Evolutionary conservation across 2,113 vertebrate genomes (phyloP).

Genomic region (Brienomyrus brachyistius): DNA sequence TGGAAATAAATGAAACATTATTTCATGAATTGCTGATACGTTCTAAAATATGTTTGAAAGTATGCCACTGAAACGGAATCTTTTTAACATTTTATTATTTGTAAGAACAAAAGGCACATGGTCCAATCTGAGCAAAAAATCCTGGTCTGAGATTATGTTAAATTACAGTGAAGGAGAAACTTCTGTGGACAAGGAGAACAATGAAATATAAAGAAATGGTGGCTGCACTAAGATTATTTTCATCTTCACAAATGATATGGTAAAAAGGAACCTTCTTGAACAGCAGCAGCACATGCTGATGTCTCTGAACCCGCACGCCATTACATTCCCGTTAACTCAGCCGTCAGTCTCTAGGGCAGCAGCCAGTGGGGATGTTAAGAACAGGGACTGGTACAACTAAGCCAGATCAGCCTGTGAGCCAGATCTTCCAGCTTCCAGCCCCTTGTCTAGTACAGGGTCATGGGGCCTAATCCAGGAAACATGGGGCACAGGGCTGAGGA

Average conservation of each 20-base stretch:
- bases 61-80: neutral
- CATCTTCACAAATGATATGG: neutral
- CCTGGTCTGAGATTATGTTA: neutral
- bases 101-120: neutral
- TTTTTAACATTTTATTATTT: neutral
- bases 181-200: neutral
- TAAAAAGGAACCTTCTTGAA: neutral
- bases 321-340: neutral
- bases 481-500: neutral
- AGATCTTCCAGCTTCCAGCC: neutral
- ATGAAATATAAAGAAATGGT: neutral
- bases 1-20: neutral
- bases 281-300: neutral
- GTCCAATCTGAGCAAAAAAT: neutral
- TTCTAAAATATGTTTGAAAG: neutral
- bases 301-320: neutral
- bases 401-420: neutral
- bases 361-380: neutral
- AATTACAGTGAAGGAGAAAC: neutral
- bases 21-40: neutral
- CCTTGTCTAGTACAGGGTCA: neutral
- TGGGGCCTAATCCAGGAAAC: neutral
- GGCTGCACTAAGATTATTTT: neutral
- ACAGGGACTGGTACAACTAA: neutral
- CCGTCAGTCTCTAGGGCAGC: neutral